Evolutionary conservation across 2,797 vertebrate genomes (phyloP), one percentile per base, ranked within the genome.

Genomic region (Enteromius unitaeniatus): DNA sequence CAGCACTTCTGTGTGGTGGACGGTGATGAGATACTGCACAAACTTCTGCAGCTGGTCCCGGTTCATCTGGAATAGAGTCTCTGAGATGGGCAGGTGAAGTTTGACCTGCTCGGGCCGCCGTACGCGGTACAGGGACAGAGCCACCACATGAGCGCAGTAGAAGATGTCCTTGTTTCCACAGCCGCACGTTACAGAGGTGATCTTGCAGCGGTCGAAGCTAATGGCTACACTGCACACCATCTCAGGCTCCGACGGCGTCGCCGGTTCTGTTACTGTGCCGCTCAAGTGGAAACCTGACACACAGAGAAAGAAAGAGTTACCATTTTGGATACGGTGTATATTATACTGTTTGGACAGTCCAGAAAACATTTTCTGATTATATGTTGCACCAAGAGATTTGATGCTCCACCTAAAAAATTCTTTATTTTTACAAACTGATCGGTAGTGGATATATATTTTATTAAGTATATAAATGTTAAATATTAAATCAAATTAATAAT

Each of bases 91-190:
- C 94, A 99, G 96, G 95, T 98, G 98, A 87, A 99, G 95, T 91
- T 98, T 98, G 95, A 99, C 98, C 96, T 97, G 96, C 92, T 99
- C 98, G 73, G 98, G 97, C 93, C 97, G 96, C 91, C 98, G 98
- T 92, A 99, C 98, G 87, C 98, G 96, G 91, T 99, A 99, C 92
- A 99, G 95, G 68, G 97, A 98, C 76, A 99, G 95, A 47, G 98
- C 98, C 93, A 99, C 98, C 89, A 99, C 98, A 0, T 99, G 98
- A 3, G 98, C 97, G 89, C 98, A 99, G 87, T 99, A 99, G 96
- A 99, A 99, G 95, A 99, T 99, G 97, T 99, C 98, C 92, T 98
- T 98, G 96, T 99, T 99, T 93, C 98, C 98, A 89, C 98, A 99
- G 91, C 97, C 97, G 91, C 98, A 99, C 70, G 97, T 99, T 90